Conservation (phyloP, 92 coral and sea anemone species). For the Siderastrea siderea region DNA sequence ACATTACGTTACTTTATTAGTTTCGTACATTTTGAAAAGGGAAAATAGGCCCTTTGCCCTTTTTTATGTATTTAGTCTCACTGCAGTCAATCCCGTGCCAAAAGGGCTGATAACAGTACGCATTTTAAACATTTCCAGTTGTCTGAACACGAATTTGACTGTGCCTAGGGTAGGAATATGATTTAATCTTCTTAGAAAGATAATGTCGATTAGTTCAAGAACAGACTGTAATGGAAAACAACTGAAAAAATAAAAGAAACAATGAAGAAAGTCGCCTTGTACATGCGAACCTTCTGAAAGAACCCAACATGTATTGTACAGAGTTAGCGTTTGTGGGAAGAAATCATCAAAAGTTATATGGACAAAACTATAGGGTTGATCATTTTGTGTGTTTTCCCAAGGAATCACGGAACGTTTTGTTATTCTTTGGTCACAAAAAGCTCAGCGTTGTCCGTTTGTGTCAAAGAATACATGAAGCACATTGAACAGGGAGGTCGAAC, state of each 20-base stretch:
- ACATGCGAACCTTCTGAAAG: background rate
- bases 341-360: background rate
- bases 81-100: background rate
- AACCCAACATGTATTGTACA: background rate
- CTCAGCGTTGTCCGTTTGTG: slow-evolving; percentile 51
- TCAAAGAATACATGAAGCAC: slow-evolving; percentile 42
- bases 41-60: background rate
- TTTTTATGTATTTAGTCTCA: background rate
- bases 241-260: slow-evolving; percentile 25
- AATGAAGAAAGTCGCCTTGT: slow-evolving; percentile 4
- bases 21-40: background rate
- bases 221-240: slow-evolving; percentile 31
- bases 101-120: background rate
- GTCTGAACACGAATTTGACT: slow-evolving; percentile 14
- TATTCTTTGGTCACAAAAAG: slow-evolving; percentile 28
- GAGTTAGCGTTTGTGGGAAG: background rate
- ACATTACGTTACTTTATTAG: too few species aligned
- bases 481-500: slow-evolving; percentile 51
- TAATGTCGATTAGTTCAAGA: slow-evolving; percentile 20
- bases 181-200: slow-evolving; percentile 33
- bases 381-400: background rate
- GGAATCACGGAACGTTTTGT: background rate
- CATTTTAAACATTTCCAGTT: slow-evolving; percentile 1
- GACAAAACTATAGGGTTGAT: background rate
- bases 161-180: slow-evolving; percentile 8